Evolutionary conservation across 2,888 invertebrate genomes (phyloP).

Genomic region (Perithous albicinctus): DNA sequence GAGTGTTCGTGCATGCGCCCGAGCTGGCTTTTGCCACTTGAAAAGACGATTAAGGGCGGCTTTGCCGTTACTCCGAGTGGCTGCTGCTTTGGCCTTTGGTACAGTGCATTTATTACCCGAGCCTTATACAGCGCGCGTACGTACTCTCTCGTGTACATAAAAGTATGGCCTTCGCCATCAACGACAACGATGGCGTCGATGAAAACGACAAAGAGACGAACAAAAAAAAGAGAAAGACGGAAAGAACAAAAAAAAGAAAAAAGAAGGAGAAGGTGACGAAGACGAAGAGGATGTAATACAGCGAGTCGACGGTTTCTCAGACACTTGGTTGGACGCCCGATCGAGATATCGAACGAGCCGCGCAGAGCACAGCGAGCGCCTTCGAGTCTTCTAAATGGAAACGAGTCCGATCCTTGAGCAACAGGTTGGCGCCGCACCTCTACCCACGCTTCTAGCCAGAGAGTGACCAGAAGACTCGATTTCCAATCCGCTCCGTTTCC

Average conservation of each 20-base stretch:
- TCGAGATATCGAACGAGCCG: slow-evolving; percentile 65
- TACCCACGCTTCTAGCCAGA: slow-evolving; percentile 76
- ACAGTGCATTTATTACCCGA: slow-evolving; percentile 1
- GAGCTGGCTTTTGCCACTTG: slow-evolving; percentile 30
- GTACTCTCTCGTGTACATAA: not conserved
- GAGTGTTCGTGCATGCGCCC: slow-evolving; percentile 27
- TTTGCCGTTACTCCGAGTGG: slow-evolving; percentile 43
- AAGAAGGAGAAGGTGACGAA: slow-evolving; percentile 43
- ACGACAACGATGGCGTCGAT: slow-evolving; percentile 17
- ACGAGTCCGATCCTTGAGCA: slow-evolving; percentile 82
- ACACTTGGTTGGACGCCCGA: slow-evolving; percentile 62
- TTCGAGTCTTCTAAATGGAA: slow-evolving; percentile 76
- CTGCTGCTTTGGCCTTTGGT: slow-evolving; percentile 8
- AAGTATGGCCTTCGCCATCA: slow-evolving; percentile 7
- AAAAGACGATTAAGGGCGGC: slow-evolving; percentile 56
- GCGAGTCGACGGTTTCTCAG: slow-evolving; percentile 35
- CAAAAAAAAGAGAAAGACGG: not conserved
- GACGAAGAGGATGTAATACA: slow-evolving; percentile 43
- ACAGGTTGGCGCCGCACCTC: slow-evolving; percentile 84
- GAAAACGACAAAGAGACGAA: too few relatives aligned
- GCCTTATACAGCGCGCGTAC: not conserved
- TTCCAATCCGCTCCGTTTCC: slow-evolving; percentile 77
- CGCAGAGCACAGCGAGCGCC: slow-evolving; percentile 42
- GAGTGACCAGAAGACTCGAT: slow-evolving; percentile 73
- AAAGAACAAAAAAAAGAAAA: not conserved